Percentiles rank a stretch among this genome's conserved stretches.
phyloP scores from a whole-genome alignment of 2,797 vertebrate genomes.

The Takifugu rubripes region DNA sequence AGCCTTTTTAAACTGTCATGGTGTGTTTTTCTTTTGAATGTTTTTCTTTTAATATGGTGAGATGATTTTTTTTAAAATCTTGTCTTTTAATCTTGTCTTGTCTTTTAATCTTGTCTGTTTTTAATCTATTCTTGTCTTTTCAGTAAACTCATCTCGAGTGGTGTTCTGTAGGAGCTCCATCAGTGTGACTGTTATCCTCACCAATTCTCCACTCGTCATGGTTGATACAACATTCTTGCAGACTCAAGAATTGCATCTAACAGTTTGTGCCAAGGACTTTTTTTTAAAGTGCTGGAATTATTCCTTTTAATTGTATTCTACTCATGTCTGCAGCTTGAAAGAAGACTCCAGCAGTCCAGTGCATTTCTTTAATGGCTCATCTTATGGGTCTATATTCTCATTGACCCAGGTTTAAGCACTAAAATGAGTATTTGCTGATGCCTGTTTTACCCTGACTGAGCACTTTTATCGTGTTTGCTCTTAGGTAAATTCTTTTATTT shows the following conservation, averaged over 20 bases:
- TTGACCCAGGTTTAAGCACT: constrained; percentile 23
- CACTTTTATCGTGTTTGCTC: constrained; percentile 47
- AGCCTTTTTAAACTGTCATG: constrained; percentile 41
- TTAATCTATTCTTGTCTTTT: constrained; percentile 35
- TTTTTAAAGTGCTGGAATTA: constrained; percentile 46
- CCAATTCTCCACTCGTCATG: constrained; percentile 15
- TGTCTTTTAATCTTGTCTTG: no score
- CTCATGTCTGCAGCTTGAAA: constrained; percentile 24
- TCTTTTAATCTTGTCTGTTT: no score
- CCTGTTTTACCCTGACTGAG: constrained; percentile 53
- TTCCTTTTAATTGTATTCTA: not conserved
- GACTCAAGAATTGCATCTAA: constrained; percentile 21
- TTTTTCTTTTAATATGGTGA: not conserved
- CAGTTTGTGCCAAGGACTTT: constrained; percentile 46
- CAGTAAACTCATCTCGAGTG: constrained; percentile 68
- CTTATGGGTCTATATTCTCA: constrained; percentile 24
- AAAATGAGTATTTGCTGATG: constrained; percentile 13
- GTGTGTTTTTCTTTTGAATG: not conserved
- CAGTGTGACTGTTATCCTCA: constrained; percentile 24
- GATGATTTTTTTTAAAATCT: no score
- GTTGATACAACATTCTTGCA: constrained; percentile 16
- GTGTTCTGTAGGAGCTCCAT: constrained; percentile 43
- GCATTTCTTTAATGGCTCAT: constrained; percentile 36
- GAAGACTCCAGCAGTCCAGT: constrained; percentile 18
- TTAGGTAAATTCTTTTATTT: constrained; percentile 26